Percentiles rank a stretch among this genome's conserved stretches.
Conservation (phyloP, 2,888 invertebrate genomes). For the Athalia cordata region DNA sequence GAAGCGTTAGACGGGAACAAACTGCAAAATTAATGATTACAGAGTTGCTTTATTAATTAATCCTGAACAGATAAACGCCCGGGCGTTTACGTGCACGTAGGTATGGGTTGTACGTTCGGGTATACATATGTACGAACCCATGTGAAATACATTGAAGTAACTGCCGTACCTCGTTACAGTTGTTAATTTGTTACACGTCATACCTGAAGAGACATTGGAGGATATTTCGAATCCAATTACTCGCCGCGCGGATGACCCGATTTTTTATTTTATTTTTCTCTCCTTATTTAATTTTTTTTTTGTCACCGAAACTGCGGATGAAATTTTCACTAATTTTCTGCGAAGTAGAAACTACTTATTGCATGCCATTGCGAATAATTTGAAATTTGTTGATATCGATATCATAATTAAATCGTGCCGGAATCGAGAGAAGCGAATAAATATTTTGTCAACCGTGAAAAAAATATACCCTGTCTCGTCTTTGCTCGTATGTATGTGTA, state of each 20-base stretch:
- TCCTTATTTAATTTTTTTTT: no score
- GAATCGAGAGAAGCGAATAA: no score
- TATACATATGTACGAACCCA: background rate
- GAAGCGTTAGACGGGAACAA: conserved; percentile 2
- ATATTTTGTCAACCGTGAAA: no score
- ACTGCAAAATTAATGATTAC: conserved; percentile 24
- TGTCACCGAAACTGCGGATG: no score
- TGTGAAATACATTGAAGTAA: background rate
- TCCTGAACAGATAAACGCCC: conserved; percentile 10
- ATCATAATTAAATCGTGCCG: no score
- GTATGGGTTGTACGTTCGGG: background rate
- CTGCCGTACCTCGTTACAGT: conserved; percentile 4
- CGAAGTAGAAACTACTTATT: no score
- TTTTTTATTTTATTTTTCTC: background rate
- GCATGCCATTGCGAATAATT: no score
- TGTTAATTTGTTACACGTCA: conserved; percentile 18
- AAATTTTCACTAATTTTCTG: no score
- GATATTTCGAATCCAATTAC: background rate
- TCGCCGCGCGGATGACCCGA: background rate
- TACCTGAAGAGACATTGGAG: background rate
- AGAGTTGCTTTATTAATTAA: conserved; percentile 27
- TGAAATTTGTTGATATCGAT: no score
- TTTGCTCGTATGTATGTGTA: no score
- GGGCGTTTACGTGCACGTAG: background rate
- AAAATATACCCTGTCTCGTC: no score